phyloP scores from a whole-genome alignment of 64 coral and sea anemone genomes.

The Montipora foliosa region DNA sequence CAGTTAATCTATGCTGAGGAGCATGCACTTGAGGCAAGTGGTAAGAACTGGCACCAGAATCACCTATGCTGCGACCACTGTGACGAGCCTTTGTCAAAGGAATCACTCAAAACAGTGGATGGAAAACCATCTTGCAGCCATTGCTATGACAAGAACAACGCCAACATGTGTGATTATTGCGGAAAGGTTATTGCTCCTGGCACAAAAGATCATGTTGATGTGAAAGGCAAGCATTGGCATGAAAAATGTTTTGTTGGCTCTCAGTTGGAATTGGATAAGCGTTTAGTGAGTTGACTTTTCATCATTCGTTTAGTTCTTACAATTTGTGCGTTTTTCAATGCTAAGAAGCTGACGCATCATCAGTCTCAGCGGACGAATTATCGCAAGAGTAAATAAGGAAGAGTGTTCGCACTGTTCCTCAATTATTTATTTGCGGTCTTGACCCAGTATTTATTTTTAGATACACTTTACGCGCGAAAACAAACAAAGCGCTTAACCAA shows the following conservation, averaged over 20 bases:
- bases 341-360: no score
- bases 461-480: no score
- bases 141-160: constrained; percentile 89
- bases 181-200: constrained; percentile 86
- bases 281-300: constrained; percentile 62
- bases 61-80: constrained; percentile 95
- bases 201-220: constrained; percentile 83
- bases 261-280: constrained; percentile 66
- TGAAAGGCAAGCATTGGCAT: constrained; percentile 95
- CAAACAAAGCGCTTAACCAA: no score
- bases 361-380: no score
- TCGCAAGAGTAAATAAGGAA: no score
- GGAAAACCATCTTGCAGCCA: constrained; percentile 75
- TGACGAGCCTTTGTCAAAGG: constrained; percentile 84
- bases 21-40: constrained; percentile 90
- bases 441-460: no score
- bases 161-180: constrained; percentile 87
- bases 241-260: constrained; percentile 91
- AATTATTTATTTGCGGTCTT: no score
- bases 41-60: constrained; percentile 94
- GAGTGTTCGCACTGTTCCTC: no score
- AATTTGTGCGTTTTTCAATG: no score
- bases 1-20: constrained; percentile 95
- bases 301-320: no score
- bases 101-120: constrained; percentile 90